Percentiles rank a stretch among this genome's conserved stretches.
Conservation (phyloP, 2,113 vertebrate species). For the Toxotes jaculatrix region DNA sequence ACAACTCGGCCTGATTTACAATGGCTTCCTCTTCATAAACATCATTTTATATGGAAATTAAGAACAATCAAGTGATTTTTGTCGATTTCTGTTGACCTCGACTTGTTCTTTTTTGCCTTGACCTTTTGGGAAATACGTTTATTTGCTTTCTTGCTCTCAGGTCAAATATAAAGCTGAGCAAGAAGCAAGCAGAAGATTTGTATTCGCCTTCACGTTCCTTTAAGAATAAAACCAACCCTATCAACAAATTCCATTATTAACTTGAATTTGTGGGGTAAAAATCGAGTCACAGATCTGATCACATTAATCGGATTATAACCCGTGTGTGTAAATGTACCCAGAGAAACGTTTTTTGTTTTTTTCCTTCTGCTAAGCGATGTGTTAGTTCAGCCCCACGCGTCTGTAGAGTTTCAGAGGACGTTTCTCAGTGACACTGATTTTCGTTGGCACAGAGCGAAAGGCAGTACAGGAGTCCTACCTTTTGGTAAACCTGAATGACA, state of each 20-base stretch:
- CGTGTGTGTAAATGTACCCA: conserved; percentile 61
- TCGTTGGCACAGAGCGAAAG: conserved; percentile 81
- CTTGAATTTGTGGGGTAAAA: neutral
- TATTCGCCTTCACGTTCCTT: neutral
- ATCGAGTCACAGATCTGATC: neutral
- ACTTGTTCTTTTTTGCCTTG: neutral
- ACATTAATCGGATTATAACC: neutral
- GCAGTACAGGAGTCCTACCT: conserved; percentile 94
- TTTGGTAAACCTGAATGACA: conserved; percentile 99
- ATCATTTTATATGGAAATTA: neutral
- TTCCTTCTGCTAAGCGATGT: conserved; percentile 52
- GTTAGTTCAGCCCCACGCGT: conserved; percentile 86
- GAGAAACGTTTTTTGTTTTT: neutral
- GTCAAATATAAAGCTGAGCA: neutral
- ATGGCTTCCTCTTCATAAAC: no score
- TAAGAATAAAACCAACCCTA: neutral
- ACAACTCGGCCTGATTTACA: neutral
- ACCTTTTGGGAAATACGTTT: neutral
- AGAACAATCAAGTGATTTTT: neutral
- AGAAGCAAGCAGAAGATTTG: neutral
- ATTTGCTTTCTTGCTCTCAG: neutral
- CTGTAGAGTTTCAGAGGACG: conserved; percentile 65
- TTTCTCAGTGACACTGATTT: conserved; percentile 62
- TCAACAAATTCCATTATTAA: neutral
- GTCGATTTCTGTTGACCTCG: no score